phyloP scores from a whole-genome alignment of 2,113 vertebrate species.

The Percopsis transmontana region DNA sequence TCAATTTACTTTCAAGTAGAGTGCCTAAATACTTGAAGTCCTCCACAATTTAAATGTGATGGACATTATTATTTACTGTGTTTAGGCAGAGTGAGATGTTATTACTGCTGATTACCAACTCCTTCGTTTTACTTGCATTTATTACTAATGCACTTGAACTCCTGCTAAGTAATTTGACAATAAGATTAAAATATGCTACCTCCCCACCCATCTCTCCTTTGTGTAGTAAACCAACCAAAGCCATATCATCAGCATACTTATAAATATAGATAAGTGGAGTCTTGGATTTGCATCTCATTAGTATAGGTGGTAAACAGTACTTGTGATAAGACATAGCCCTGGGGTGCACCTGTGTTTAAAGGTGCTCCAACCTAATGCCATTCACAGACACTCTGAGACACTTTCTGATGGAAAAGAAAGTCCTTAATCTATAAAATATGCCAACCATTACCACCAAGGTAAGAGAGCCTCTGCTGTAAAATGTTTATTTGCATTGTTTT shows the following conservation, averaged over 20 bases:
- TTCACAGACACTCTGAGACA: no score
- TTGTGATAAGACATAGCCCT: no score
- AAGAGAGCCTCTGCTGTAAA: no score
- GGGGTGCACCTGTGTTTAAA: no score
- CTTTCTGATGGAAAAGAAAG: not conserved
- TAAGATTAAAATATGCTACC: not conserved
- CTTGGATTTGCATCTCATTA: not conserved
- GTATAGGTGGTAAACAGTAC: not conserved
- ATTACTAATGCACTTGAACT: not conserved
- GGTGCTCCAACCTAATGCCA: no score
- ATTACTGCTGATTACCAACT: not conserved
- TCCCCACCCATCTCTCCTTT: not conserved
- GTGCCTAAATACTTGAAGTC: not conserved
- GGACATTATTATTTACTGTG: not conserved
- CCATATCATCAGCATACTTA: not conserved
- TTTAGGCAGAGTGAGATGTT: not conserved
- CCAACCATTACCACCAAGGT: not conserved
- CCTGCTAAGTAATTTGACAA: not conserved
- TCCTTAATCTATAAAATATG: conserved; percentile 1
- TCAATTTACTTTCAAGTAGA: not conserved
- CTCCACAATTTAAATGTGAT: not conserved
- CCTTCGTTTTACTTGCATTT: not conserved
- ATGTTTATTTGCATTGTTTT: not conserved
- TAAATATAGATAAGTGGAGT: not conserved
- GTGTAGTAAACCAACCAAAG: no score